A percentile compares a stretch with the other conserved stretches of the same genome.
These are phyloP conservation scores for Rana temporaria DNA, from an alignment of 2,113 vertebrate genomes.

Conservation along the genomic window DNA sequence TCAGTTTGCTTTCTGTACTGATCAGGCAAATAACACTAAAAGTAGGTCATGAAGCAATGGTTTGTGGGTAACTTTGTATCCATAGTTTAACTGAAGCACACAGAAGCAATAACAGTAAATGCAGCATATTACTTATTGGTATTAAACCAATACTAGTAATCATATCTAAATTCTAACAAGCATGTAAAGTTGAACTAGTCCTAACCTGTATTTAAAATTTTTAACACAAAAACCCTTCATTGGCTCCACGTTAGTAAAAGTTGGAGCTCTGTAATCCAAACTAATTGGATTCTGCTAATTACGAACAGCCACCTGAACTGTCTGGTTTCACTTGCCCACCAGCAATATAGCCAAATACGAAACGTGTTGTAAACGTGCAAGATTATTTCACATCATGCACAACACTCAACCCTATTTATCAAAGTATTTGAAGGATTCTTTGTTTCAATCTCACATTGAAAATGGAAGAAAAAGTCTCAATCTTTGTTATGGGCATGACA, in stretches of 20 bases:
- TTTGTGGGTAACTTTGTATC: constrained; percentile 67
- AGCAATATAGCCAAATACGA: neutral
- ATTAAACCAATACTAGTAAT: constrained; percentile 75
- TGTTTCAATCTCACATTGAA: too few species aligned
- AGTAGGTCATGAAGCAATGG: constrained; percentile 72
- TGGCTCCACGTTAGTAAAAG: constrained; percentile 28
- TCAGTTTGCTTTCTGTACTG: constrained; percentile 65
- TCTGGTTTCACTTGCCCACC: neutral
- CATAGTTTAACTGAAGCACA: constrained; percentile 71
- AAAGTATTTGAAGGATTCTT: too few species aligned
- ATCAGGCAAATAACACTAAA: constrained; percentile 71
- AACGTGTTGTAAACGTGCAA: constrained; percentile 7
- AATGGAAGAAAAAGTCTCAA: too few species aligned
- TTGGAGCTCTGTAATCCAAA: constrained; percentile 64
- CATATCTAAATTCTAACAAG: constrained; percentile 79
- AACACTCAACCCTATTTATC: neutral
- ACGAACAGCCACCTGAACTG: constrained; percentile 46
- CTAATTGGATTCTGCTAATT: constrained; percentile 60
- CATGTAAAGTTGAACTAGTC: constrained; percentile 79
- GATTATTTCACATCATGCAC: constrained; percentile 21
- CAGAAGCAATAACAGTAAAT: constrained; percentile 81
- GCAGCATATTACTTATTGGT: constrained; percentile 83
- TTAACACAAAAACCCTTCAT: constrained; percentile 74
- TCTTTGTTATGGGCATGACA: too few species aligned
- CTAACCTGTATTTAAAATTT: constrained; percentile 82